Percentiles rank a stretch among this genome's conserved stretches.
Conservation (phyloP, 2,797 vertebrate genomes). For the Heliangelus exortis region DNA sequence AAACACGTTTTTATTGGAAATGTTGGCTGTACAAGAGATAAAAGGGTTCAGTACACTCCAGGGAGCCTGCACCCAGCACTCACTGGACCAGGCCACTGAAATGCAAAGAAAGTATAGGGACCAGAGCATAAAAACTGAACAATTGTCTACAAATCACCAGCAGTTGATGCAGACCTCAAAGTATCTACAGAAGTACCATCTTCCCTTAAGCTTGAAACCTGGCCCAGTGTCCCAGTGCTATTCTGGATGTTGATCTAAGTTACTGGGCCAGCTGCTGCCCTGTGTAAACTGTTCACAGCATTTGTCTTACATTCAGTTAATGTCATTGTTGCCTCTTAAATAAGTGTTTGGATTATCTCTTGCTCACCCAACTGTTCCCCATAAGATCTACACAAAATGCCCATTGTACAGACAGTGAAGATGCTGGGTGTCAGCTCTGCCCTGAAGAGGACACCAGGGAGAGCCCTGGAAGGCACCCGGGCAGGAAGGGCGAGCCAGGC, state of each 20-base stretch:
- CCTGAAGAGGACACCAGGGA: neutral
- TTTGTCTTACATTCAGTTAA: constrained; percentile 41
- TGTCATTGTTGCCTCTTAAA: neutral
- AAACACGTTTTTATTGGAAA: constrained; percentile 46
- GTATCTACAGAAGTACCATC: neutral
- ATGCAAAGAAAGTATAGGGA: neutral
- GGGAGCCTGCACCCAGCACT: neutral
- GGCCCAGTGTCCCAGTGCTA: neutral
- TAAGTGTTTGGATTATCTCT: neutral
- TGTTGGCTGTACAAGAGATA: neutral
- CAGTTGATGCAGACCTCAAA: neutral
- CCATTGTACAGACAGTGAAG: neutral
- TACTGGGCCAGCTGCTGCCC: neutral
- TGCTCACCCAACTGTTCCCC: neutral
- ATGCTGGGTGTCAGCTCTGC: neutral
- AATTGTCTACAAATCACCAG: neutral
- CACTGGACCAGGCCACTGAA: neutral
- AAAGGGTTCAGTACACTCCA: neutral
- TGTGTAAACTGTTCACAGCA: constrained; percentile 33
- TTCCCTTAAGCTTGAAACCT: neutral
- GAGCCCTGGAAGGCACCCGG: neutral
- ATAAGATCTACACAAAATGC: neutral
- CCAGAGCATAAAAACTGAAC: neutral
- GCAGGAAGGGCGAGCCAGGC: fast-evolving
- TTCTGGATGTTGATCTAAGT: neutral